phyloP scores from a whole-genome alignment of 2,888 invertebrate genomes.

The Argyresthia goedartella region DNA sequence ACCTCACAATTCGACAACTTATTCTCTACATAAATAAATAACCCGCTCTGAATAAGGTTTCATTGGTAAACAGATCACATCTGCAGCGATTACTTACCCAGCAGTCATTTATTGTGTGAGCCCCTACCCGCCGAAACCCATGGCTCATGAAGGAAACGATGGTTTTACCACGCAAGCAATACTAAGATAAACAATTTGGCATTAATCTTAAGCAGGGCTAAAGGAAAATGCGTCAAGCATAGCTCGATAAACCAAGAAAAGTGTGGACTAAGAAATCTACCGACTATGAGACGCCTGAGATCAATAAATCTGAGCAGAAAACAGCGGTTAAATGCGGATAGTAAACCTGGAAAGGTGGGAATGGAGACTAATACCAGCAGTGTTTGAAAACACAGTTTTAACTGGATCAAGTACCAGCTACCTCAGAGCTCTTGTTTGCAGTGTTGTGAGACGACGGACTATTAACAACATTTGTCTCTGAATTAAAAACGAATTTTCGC shows the following conservation, averaged over 20 bases:
- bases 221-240: conserved; percentile 30
- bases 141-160: not conserved
- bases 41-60: not conserved
- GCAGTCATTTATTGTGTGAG: not conserved
- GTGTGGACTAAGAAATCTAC: conserved; percentile 31
- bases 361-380: no score
- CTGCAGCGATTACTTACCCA: conserved; percentile 2
- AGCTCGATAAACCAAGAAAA: conserved; percentile 30
- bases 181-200: conserved; percentile 29
- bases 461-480: no score
- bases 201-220: conserved; percentile 28
- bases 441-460: no score
- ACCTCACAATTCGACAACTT: no score
- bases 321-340: no score
- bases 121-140: not conserved
- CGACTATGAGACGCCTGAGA: conserved; percentile 12
- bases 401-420: no score
- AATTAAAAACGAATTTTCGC: no score
- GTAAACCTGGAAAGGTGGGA: no score
- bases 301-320: not conserved
- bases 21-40: no score
- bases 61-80: not conserved
- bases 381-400: no score
- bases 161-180: conserved; percentile 3
- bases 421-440: no score